These are phyloP conservation scores for Aquatica leii DNA, from an alignment of 2,888 invertebrate species.

Conservation along the genomic window DNA sequence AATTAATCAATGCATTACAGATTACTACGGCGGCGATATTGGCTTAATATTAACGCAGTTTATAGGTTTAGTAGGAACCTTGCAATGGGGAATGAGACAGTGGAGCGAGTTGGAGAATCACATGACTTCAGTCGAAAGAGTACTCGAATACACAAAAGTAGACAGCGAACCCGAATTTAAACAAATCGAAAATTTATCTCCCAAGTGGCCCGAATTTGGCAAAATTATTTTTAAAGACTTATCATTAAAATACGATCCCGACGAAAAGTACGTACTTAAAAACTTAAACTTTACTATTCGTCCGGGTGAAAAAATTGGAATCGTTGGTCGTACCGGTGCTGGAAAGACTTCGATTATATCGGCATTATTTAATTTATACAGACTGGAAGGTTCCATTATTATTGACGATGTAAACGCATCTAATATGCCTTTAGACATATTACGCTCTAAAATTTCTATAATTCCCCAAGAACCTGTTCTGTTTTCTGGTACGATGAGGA, in stretches of 20 bases:
- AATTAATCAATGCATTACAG: conserved; percentile 5
- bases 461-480: conserved; percentile 89
- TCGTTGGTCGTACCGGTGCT: conserved; percentile 85
- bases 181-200: conserved; percentile 65
- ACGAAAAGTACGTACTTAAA: conserved; percentile 77
- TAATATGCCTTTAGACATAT: conserved; percentile 75
- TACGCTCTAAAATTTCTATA: conserved; percentile 81
- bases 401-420: conserved; percentile 83
- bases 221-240: conserved; percentile 74
- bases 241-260: conserved; percentile 75
- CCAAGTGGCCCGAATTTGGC: conserved; percentile 79
- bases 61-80: conserved; percentile 71
- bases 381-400: conserved; percentile 77
- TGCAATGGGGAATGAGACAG: conserved; percentile 77
- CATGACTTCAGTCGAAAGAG: conserved; percentile 90
- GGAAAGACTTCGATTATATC: conserved; percentile 83
- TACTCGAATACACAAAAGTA: conserved; percentile 62
- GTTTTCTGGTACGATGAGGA: conserved; percentile 86
- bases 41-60: conserved; percentile 85
- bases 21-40: conserved; percentile 67
- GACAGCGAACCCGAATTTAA: conserved; percentile 52
- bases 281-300: conserved; percentile 73
- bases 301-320: conserved; percentile 77
- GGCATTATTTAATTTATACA: conserved; percentile 83
- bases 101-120: conserved; percentile 83